Evolutionary conservation across 2,888 invertebrate genomes (phyloP).

Genomic region (Yponomeuta evonymella): DNA sequence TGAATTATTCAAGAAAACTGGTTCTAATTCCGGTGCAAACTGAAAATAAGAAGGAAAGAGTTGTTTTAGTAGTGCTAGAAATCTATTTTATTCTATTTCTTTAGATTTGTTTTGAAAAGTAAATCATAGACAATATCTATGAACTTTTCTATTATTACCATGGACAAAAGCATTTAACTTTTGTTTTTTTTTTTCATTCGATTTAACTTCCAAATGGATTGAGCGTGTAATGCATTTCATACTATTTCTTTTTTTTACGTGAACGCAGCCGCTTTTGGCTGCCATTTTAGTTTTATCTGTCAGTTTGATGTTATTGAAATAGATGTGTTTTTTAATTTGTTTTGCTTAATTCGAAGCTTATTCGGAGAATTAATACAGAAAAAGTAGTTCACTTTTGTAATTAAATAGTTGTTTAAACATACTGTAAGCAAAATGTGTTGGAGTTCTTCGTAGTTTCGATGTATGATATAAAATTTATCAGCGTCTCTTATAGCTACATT

Average conservation of each 20-base stretch:
- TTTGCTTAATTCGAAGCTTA: conserved; percentile 30
- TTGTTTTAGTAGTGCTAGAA: too few relatives aligned
- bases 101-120: too few relatives aligned
- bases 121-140: too few relatives aligned
- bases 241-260: background rate
- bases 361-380: conserved; percentile 24
- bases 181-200: background rate
- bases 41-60: too few relatives aligned
- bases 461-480: conserved; percentile 35
- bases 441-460: conserved; percentile 39
- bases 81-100: too few relatives aligned
- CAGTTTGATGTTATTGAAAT: conserved; percentile 71
- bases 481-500: background rate
- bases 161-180: background rate
- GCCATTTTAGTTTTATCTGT: conserved; percentile 61
- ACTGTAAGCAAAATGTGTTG: conserved; percentile 36
- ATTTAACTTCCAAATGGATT: too few relatives aligned
- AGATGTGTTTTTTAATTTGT: conserved; percentile 28
- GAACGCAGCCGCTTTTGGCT: conserved; percentile 23
- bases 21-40: too few relatives aligned
- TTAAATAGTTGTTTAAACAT: conserved; percentile 28
- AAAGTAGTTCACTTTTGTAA: conserved; percentile 27
- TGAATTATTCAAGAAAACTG: too few relatives aligned
- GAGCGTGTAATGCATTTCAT: too few relatives aligned
- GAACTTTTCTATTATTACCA: too few relatives aligned